A percentile compares a stretch with the other conserved stretches of the same genome.
These are phyloP conservation scores for Mythimna ferrago DNA, from an alignment of 2,888 invertebrate species.

Conservation along the genomic window DNA sequence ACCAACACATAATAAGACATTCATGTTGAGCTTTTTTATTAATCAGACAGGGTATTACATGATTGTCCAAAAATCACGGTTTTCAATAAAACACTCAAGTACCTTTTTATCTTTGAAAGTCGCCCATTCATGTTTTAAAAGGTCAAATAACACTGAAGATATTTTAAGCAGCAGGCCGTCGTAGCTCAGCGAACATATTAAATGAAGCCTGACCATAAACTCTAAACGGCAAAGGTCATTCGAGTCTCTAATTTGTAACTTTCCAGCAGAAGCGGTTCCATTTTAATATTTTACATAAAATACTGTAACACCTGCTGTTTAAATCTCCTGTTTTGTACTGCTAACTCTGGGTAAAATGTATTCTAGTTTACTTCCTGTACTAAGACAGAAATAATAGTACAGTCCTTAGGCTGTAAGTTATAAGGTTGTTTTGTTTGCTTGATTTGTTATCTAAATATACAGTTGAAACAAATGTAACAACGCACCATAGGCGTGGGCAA, in stretches of 20 bases:
- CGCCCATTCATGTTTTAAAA: neutral
- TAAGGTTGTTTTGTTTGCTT: slow-evolving; percentile 24
- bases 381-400: slow-evolving; percentile 53
- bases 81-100: too few species aligned
- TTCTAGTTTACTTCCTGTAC: slow-evolving; percentile 64
- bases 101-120: neutral
- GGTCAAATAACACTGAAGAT: slow-evolving; percentile 31
- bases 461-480: neutral
- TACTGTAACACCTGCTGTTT: slow-evolving; percentile 80
- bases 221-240: slow-evolving; percentile 75
- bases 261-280: slow-evolving; percentile 71
- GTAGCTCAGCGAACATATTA: slow-evolving; percentile 34
- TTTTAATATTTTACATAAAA: slow-evolving; percentile 84
- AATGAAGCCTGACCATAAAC: slow-evolving; percentile 66
- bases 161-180: slow-evolving; percentile 9
- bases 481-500: too few species aligned
- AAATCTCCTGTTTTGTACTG: slow-evolving; percentile 77
- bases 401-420: slow-evolving; percentile 41
- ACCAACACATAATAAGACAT: too few species aligned
- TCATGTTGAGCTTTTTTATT: too few species aligned
- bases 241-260: slow-evolving; percentile 80
- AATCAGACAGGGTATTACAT: too few species aligned
- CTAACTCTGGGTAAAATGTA: slow-evolving; percentile 70
- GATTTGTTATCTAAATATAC: slow-evolving; percentile 23
- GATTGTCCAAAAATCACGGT: too few species aligned